Evolutionary conservation across 2,888 invertebrate genomes (phyloP).

Genomic region (Rhamphomyia laevipes): DNA sequence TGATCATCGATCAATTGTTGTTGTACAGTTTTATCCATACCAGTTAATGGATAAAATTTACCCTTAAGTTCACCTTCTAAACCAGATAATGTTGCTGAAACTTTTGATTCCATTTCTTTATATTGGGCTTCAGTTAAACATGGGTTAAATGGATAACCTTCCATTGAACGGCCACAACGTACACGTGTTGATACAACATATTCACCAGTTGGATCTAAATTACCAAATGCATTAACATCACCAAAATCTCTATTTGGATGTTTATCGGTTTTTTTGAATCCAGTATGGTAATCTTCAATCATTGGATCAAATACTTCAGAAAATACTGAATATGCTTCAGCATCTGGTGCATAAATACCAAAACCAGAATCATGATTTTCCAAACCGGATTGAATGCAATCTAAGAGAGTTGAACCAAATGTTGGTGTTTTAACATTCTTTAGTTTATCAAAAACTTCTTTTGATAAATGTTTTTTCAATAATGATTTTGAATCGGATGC

Average conservation of each 20-base stretch:
- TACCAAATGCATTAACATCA: conserved; percentile 77
- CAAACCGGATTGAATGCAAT: conserved; percentile 93
- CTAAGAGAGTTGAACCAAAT: conserved; percentile 84
- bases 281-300: conserved; percentile 94
- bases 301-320: conserved; percentile 91
- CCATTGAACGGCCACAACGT: conserved; percentile 88
- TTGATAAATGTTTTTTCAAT: conserved; percentile 89
- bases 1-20: conserved; percentile 96
- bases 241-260: conserved; percentile 93
- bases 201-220: conserved; percentile 84
- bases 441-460: conserved; percentile 79
- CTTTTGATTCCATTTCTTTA: conserved; percentile 93
- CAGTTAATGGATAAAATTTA: conserved; percentile 87
- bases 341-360: conserved; percentile 96
- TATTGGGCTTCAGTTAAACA: conserved; percentile 93
- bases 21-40: conserved; percentile 92
- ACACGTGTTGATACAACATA: conserved; percentile 93
- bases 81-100: conserved; percentile 67
- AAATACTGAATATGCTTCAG: conserved; percentile 87
- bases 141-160: conserved; percentile 96
- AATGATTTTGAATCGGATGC: conserved; percentile 89
- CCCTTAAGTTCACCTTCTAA: conserved; percentile 86
- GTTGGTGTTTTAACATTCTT: conserved; percentile 84
- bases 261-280: conserved; percentile 88
- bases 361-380: conserved; percentile 95